These are phyloP conservation scores for Melieria crassipennis DNA, from an alignment of 2,888 invertebrate species.

Conservation along the genomic window DNA sequence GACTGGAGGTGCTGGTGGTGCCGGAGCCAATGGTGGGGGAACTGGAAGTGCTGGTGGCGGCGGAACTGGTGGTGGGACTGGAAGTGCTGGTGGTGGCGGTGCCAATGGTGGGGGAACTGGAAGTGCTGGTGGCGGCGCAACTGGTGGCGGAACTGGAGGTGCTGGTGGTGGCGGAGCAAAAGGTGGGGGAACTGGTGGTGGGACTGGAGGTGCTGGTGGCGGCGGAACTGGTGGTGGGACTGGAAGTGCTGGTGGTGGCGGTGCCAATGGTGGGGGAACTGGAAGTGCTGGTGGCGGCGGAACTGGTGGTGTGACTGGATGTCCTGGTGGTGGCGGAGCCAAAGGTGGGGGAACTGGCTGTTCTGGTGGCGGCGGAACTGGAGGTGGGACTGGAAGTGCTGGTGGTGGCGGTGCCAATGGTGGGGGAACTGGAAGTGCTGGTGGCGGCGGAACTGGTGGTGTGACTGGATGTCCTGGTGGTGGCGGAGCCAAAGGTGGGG, in stretches of 20 bases:
- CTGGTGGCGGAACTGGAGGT: not conserved
- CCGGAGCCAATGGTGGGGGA: not conserved
- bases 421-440: not conserved
- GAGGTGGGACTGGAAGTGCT: not conserved
- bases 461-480: not conserved
- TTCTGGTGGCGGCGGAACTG: not conserved
- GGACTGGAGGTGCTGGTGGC: not conserved
- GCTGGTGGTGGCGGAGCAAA: not conserved
- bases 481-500: not conserved
- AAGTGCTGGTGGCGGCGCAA: not conserved
- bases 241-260: not conserved
- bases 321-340: not conserved
- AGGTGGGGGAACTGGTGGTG: not conserved
- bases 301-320: not conserved
- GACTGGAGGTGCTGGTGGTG: not conserved
- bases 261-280: not conserved
- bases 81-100: not conserved
- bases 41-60: conserved; percentile 21
- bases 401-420: not conserved
- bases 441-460: not conserved
- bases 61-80: not conserved
- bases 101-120: not conserved
- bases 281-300: not conserved
- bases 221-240: not conserved
- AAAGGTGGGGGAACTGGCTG: not conserved